Conservation (phyloP, 2,888 invertebrate genomes). For the Cetonia aurata region DNA sequence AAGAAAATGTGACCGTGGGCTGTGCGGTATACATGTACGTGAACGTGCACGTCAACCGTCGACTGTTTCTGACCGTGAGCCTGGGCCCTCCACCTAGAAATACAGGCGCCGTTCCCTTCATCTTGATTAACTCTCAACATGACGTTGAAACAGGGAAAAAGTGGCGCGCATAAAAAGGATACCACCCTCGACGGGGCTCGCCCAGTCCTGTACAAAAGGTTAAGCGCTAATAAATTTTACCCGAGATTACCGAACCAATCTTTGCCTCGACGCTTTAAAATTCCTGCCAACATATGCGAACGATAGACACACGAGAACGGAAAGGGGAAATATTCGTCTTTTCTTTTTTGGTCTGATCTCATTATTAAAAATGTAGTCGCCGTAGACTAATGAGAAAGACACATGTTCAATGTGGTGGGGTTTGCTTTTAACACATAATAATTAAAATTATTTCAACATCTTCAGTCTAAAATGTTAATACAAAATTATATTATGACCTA, state of each 20-base stretch:
- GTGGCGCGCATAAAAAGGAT: constrained; percentile 40
- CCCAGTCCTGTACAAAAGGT: constrained; percentile 39
- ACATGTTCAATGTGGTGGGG: no score
- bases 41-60: not conserved
- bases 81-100: not conserved
- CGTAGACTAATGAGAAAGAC: no score
- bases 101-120: constrained; percentile 37
- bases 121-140: constrained; percentile 45
- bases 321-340: not conserved
- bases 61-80: not conserved
- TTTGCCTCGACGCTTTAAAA: constrained; percentile 32
- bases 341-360: no score
- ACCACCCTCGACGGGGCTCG: constrained; percentile 43
- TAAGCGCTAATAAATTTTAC: constrained; percentile 43
- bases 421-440: no score
- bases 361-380: no score
- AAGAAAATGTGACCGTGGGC: constrained; percentile 29
- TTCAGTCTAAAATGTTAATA: no score
- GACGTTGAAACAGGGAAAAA: constrained; percentile 40
- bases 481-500: no score
- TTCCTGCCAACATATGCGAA: constrained; percentile 34
- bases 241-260: constrained; percentile 40
- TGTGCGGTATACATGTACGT: constrained; percentile 1
- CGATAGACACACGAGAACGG: not conserved
- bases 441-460: no score